Conservation (phyloP, 92 coral and sea anemone genomes). For the Epizoanthus fatuus region DNA sequence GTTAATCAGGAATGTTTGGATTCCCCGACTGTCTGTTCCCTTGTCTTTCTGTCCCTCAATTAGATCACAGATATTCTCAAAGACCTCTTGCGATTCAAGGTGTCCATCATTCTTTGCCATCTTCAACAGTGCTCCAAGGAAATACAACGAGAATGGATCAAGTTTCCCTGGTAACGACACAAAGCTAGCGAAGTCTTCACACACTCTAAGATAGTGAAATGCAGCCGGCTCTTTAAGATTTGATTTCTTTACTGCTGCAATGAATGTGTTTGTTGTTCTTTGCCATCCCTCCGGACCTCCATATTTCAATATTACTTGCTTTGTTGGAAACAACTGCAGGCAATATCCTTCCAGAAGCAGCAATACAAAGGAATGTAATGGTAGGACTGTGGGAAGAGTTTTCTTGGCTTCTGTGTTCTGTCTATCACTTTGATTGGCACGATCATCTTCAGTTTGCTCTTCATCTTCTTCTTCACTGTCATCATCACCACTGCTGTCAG, state of each 20-base stretch:
- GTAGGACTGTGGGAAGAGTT: no score
- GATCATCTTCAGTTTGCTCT: no score
- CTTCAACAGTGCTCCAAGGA: conserved; percentile 70
- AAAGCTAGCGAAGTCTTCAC: conserved; percentile 83
- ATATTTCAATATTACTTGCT: conserved; percentile 35
- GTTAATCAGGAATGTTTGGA: conserved; percentile 72
- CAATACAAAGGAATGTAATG: no score
- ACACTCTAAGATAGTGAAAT: conserved; percentile 84
- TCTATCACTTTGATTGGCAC: no score
- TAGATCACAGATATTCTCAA: conserved; percentile 63
- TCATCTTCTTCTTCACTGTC: background rate
- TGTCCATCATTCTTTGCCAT: conserved; percentile 40
- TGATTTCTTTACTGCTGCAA: conserved; percentile 67
- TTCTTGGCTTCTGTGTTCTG: no score
- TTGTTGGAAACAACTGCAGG: conserved; percentile 78
- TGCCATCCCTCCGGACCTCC: conserved; percentile 82
- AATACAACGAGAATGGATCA: conserved; percentile 58
- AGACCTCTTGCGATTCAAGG: conserved; percentile 72
- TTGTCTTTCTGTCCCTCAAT: conserved; percentile 59
- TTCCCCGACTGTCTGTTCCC: conserved; percentile 39
- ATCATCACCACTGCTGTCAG: background rate
- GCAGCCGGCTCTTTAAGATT: conserved; percentile 72
- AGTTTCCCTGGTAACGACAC: conserved; percentile 51
- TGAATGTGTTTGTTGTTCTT: conserved; percentile 33
- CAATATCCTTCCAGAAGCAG: conserved; percentile 29